Conservation (phyloP, 1,140 invertebrate genomes). For the Hermetia illucens region DNA sequence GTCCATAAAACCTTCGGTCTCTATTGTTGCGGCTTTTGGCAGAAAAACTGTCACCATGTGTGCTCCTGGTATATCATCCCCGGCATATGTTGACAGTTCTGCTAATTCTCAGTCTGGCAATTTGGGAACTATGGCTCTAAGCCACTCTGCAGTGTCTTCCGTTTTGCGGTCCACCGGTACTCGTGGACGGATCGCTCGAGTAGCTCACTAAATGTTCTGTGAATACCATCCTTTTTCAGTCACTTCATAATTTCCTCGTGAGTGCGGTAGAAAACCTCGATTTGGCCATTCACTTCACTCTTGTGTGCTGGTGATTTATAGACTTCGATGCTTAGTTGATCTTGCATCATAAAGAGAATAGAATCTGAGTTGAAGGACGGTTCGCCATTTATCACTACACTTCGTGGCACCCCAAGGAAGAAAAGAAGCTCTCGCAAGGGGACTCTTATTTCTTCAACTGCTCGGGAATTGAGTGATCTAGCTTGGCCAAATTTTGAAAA, state of each 20-base stretch:
- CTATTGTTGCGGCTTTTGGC: no score
- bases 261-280: background rate
- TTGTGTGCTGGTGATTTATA: background rate
- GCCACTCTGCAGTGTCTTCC: no score
- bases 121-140: no score
- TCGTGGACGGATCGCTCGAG: background rate
- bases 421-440: background rate
- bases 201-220: conserved; percentile 1
- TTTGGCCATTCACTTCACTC: background rate
- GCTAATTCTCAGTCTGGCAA: no score
- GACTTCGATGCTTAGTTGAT: background rate
- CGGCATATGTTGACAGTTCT: no score
- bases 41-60: no score
- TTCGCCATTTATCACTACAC: background rate
- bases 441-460: background rate
- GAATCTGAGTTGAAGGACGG: background rate
- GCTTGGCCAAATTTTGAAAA: background rate
- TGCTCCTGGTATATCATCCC: no score
- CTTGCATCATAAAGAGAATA: background rate
- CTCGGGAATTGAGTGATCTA: background rate
- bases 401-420: background rate
- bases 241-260: background rate
- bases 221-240: background rate
- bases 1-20: no score
- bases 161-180: no score